Evolutionary conservation across 1,140 invertebrate genomes (phyloP).

Genomic region (Andricus grossulariae): DNA sequence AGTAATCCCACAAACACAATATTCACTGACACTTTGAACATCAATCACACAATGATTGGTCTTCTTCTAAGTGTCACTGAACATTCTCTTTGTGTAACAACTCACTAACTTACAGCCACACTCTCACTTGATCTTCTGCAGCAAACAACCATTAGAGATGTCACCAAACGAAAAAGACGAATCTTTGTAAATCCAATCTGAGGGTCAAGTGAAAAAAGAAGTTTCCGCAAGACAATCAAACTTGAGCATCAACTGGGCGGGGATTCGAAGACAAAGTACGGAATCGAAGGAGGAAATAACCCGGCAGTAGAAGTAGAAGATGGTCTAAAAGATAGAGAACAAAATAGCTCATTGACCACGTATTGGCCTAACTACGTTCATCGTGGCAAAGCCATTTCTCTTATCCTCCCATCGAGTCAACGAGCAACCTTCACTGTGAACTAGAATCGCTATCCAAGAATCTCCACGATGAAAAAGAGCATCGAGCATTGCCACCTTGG

Average conservation of each 20-base stretch:
- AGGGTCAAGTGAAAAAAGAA: neutral
- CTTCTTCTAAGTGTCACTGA: too few species aligned
- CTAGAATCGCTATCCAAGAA: slow-evolving; percentile 13
- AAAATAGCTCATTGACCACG: slow-evolving; percentile 67
- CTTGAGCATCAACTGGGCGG: slow-evolving; percentile 36
- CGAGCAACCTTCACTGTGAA: slow-evolving; percentile 34
- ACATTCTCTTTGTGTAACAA: too few species aligned
- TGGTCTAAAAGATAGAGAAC: slow-evolving; percentile 48
- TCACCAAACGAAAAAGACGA: too few species aligned
- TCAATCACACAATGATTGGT: too few species aligned
- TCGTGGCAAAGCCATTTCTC: slow-evolving; percentile 56
- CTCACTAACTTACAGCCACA: too few species aligned
- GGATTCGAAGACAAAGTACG: slow-evolving; percentile 13
- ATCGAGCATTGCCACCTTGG: slow-evolving; percentile 21
- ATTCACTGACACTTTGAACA: too few species aligned
- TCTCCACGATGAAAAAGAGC: slow-evolving; percentile 20
- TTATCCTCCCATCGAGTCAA: slow-evolving; percentile 46
- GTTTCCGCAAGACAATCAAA: slow-evolving; percentile 32
- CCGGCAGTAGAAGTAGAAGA: slow-evolving; percentile 48
- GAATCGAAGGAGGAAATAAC: slow-evolving; percentile 33
- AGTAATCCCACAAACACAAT: too few species aligned
- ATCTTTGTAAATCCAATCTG: too few species aligned
- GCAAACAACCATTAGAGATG: too few species aligned
- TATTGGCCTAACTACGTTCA: slow-evolving; percentile 64
- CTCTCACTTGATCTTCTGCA: too few species aligned